phyloP scores from a whole-genome alignment of 2,888 invertebrate species.

The Nemotelus pantherinus region DNA sequence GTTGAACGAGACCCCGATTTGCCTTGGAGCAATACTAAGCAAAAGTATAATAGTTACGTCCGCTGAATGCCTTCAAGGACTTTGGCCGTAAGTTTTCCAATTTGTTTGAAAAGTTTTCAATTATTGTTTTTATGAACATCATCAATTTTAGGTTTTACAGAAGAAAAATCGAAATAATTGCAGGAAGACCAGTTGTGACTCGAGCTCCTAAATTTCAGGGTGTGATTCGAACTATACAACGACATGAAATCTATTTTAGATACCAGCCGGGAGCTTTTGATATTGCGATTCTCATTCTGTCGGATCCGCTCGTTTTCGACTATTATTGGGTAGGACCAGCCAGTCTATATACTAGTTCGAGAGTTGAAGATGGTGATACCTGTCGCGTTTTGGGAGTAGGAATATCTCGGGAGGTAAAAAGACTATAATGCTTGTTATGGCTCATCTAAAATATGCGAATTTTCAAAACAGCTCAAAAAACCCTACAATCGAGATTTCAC shows the following conservation, averaged over 20 bases:
- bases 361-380: background rate
- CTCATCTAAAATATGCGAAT: background rate
- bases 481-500: background rate
- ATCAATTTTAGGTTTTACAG: background rate
- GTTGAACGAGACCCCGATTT: background rate
- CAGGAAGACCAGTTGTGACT: background rate
- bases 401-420: conserved; percentile 4
- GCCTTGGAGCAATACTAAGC: conserved; percentile 1
- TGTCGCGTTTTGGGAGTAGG: conserved; percentile 4
- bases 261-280: background rate
- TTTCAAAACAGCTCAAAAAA: background rate
- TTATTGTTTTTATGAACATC: background rate
- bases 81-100: background rate
- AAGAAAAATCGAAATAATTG: background rate
- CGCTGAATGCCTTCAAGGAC: background rate
- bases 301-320: background rate
- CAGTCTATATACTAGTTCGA: background rate
- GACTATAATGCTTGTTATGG: background rate
- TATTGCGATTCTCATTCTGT: background rate
- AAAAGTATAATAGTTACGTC: background rate
- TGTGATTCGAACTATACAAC: no score
- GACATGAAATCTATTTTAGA: background rate
- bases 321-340: background rate
- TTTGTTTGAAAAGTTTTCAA: background rate
- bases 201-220: background rate